A percentile compares a stretch with the other conserved stretches of the same genome.
phyloP scores from a whole-genome alignment of 2,888 invertebrate genomes.

The Lasioglossum pauxillum region DNA sequence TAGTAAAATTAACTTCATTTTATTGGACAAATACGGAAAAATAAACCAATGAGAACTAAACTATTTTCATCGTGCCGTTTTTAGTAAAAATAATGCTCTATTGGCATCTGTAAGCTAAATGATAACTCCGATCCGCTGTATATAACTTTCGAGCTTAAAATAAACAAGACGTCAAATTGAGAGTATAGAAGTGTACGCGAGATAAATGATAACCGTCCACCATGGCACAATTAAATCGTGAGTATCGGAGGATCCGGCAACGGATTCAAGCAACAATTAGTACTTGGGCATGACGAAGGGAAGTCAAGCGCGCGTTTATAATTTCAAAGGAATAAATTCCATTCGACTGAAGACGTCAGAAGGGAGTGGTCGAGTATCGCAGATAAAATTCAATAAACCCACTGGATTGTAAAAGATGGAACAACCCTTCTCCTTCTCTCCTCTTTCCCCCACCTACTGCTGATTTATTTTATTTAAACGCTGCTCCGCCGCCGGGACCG shows the following conservation, averaged over 20 bases:
- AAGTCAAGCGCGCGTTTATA: constrained; percentile 46
- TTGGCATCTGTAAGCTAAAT: neutral
- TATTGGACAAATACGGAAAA: too few relatives aligned
- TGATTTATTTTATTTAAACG: constrained; percentile 41
- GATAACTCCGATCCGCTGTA: too few relatives aligned
- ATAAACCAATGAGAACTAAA: too few relatives aligned
- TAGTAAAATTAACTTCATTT: neutral
- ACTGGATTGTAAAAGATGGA: constrained; percentile 30
- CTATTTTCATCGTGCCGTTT: too few relatives aligned
- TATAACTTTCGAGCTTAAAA: neutral
- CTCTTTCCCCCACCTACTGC: neutral
- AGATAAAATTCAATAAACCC: constrained; percentile 47
- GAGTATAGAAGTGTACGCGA: neutral
- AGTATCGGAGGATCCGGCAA: constrained; percentile 40
- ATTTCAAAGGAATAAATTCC: constrained; percentile 57
- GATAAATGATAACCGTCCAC: constrained; percentile 32
- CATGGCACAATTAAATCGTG: constrained; percentile 35
- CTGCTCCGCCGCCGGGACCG: constrained; percentile 19
- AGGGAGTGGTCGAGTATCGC: constrained; percentile 24
- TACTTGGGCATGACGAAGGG: constrained; percentile 19
- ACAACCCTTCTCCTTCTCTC: neutral
- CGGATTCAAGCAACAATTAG: constrained; percentile 48
- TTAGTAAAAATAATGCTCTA: neutral
- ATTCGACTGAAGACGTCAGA: constrained; percentile 21
- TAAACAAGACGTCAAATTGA: neutral